These are phyloP conservation scores for Trypoxylon attenuatum DNA, from an alignment of 2,888 invertebrate genomes.

Conservation along the genomic window DNA sequence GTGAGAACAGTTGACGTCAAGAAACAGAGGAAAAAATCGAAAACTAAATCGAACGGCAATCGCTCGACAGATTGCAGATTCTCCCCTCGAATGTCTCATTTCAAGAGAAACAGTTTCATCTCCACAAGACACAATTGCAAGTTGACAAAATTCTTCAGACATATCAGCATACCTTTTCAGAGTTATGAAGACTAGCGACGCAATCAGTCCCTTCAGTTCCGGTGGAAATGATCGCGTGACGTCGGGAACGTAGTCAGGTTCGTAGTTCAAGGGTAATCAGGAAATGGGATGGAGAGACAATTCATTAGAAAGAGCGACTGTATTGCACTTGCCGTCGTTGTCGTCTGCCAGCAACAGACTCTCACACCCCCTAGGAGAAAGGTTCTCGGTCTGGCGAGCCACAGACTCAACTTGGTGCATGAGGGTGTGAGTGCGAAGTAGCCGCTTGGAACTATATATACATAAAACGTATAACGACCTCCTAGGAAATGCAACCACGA, in stretches of 20 bases:
- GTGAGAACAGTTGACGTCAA: no score
- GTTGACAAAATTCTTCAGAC: background rate
- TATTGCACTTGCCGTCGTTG: constrained; percentile 42
- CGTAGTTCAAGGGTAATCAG: constrained; percentile 55
- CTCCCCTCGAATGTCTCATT: no score
- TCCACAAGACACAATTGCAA: constrained; percentile 3
- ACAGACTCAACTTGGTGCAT: no score
- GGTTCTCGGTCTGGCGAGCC: no score
- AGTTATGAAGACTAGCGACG: no score
- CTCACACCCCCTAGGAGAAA: constrained; percentile 56
- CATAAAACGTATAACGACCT: no score
- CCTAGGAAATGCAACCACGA: no score
- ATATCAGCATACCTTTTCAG: no score
- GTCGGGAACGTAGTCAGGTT: constrained; percentile 26
- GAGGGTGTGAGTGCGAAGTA: background rate
- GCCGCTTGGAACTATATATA: constrained; percentile 38
- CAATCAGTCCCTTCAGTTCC: no score
- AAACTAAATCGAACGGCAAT: constrained; percentile 18
- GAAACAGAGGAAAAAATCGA: constrained; percentile 2
- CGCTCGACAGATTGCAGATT: constrained; percentile 10
- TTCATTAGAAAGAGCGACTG: constrained; percentile 63
- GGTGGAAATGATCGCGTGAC: constrained; percentile 26
- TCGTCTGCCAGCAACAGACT: constrained; percentile 67
- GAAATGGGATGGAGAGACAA: constrained; percentile 58
- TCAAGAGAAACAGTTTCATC: background rate